Conservation (phyloP, 1,140 invertebrate genomes). For the Coptotermes formosanus region DNA sequence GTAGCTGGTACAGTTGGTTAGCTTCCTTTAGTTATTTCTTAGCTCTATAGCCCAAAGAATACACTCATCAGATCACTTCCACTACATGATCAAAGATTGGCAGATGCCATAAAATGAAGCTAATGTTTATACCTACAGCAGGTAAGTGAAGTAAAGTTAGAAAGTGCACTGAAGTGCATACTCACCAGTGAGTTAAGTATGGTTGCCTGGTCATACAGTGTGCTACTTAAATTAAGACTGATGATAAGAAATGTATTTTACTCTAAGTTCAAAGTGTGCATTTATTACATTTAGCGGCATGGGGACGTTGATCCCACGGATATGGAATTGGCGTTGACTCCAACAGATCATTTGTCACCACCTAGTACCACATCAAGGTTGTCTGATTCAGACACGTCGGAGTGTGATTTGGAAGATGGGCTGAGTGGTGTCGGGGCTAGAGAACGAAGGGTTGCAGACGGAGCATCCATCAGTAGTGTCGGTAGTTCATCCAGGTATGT, state of each 20-base stretch:
- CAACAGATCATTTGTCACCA: conserved; percentile 87
- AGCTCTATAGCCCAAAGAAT: too few relatives aligned
- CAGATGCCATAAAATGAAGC: too few relatives aligned
- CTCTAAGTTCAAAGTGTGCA: background rate
- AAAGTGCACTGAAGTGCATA: too few relatives aligned
- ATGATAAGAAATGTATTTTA: background rate
- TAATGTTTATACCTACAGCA: too few relatives aligned
- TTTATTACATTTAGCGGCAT: conserved; percentile 16
- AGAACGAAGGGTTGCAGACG: conserved; percentile 64
- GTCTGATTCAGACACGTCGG: conserved; percentile 91
- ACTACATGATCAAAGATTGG: too few relatives aligned
- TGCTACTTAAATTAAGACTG: background rate
- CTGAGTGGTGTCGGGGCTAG: conserved; percentile 51
- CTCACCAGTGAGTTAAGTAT: too few relatives aligned
- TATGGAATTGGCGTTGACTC: conserved; percentile 48
- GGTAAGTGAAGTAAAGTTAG: too few relatives aligned
- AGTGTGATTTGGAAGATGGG: conserved; percentile 79
- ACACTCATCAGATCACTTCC: too few relatives aligned
- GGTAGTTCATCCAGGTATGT: conserved; percentile 75
- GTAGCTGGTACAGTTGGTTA: too few relatives aligned
- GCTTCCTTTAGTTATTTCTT: too few relatives aligned
- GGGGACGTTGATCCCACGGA: conserved; percentile 47
- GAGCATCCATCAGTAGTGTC: conserved; percentile 80
- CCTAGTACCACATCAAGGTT: conserved; percentile 83
- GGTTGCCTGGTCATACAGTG: too few relatives aligned